Base-by-base conservation (phyloP, 2,888 invertebrate genomes). In the Portevinia maculata region DNA sequence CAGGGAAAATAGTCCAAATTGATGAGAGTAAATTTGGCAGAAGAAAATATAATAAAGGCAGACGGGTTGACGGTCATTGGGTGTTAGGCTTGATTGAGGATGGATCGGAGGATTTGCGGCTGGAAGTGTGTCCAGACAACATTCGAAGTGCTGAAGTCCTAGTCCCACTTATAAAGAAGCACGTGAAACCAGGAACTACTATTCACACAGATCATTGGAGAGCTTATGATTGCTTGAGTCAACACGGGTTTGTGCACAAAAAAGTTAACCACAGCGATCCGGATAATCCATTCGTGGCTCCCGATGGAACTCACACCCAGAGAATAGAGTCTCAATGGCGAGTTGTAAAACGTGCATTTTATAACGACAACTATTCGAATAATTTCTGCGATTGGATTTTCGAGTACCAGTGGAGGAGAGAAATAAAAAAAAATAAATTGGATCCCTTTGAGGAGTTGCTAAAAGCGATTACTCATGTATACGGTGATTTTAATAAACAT, bases 231-330 rank as follows among this genome's bases (percentile, higher is more conserved):
- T 32, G 37, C 11, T 19, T 53, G n/a, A 9, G 9, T 0, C 19
- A 9, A 34, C 11, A 34, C n/a, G n/a, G 53, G 19, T 53, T 34
- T 7, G 19, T 53, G 19, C 19, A 53, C 6, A 34, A 34, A 19
- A 50, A 50, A 15, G 28, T 50, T 3, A n/a, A 21, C 5, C 46
- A 46, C 24, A 46, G 46, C n/a, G n/a, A 46, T 46, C 46, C 46
- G 9, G 50, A 30, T 13, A 37, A 37, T 19, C 37, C 37, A 30
- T 37, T 55, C 37, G 37, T 55, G 6, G 39, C 15, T 9, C 0
- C 24, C 15, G 57, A 59, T 17, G 41, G 41, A 2, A 57, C 3
- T 2, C 41, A 24, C 15, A 57, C 21, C 0, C 28, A 15, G 24
- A 57, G 15, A 15, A 57, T 41, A 7, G 28, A 57, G 8, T 24